Evolutionary conservation across 2,797 vertebrate species (phyloP).

Genomic region (Acanthopagrus latus): DNA sequence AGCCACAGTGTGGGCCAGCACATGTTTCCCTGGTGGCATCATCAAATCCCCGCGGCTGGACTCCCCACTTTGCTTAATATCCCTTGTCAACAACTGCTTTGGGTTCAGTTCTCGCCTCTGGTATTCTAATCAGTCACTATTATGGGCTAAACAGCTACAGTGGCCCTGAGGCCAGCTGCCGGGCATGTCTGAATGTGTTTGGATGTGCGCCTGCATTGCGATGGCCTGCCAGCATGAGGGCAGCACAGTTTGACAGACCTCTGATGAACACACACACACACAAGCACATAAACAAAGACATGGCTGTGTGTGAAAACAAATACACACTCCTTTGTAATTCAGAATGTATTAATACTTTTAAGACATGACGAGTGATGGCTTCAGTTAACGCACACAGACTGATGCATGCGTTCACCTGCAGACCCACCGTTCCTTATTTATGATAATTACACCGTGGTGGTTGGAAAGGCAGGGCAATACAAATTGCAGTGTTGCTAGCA

Average conservation of each 20-base stretch:
- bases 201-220: constrained; percentile 66
- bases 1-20: constrained; percentile 67
- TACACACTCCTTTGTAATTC: constrained; percentile 35
- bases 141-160: constrained; percentile 71
- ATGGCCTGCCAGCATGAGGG: constrained; percentile 64
- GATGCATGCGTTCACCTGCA: constrained; percentile 17
- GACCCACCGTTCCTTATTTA: constrained; percentile 5
- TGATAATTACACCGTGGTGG: constrained; percentile 28
- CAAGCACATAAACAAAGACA: neutral
- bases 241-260: constrained; percentile 63
- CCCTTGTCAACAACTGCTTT: constrained; percentile 82
- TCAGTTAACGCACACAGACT: constrained; percentile 1
- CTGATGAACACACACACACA: constrained; percentile 43
- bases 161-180: constrained; percentile 71
- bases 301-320: constrained; percentile 8
- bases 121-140: constrained; percentile 79
- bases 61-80: constrained; percentile 78
- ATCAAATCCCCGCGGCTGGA: constrained; percentile 72
- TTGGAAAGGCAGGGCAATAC: neutral
- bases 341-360: constrained; percentile 51
- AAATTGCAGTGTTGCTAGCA: neutral
- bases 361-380: constrained; percentile 29
- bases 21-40: constrained; percentile 77
- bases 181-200: constrained; percentile 71
- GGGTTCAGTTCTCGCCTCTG: constrained; percentile 70